Conservation (phyloP, 1,140 invertebrate genomes). For the Zaprionus vittiger region DNA sequence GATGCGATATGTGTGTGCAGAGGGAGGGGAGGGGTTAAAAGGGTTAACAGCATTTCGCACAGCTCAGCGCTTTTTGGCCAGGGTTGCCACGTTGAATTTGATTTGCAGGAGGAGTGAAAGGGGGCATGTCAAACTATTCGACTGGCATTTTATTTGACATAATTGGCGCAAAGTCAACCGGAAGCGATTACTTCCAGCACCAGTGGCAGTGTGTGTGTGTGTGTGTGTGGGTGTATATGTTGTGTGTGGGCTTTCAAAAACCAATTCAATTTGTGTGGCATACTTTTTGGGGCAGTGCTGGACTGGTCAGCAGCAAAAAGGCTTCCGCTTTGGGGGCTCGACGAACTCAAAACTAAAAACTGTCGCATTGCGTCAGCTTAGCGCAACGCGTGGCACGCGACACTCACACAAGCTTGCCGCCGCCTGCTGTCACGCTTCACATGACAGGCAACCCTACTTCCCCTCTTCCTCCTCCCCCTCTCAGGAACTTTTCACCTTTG, state of each 20-base stretch:
- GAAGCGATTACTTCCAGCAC: slow-evolving; percentile 70
- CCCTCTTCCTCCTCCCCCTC: background rate
- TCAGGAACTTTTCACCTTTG: slow-evolving; percentile 33
- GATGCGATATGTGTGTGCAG: slow-evolving; percentile 14
- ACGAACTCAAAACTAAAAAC: slow-evolving; percentile 47
- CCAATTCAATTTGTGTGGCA: slow-evolving; percentile 71
- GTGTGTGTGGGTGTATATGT: slow-evolving; percentile 24
- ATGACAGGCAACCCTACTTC: slow-evolving; percentile 4
- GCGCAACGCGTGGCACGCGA: slow-evolving; percentile 27
- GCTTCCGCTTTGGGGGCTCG: background rate
- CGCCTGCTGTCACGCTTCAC: slow-evolving; percentile 16
- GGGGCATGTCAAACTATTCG: slow-evolving; percentile 10
- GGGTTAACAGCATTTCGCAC: slow-evolving; percentile 45
- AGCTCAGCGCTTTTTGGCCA: slow-evolving; percentile 25
- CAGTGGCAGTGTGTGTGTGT: slow-evolving; percentile 17
- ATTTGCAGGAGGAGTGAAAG: slow-evolving; percentile 15
- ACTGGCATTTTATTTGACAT: slow-evolving; percentile 70
- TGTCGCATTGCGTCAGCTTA: slow-evolving; percentile 75
- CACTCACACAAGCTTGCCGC: slow-evolving; percentile 2
- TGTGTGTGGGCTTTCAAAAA: slow-evolving; percentile 33
- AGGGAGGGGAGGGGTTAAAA: slow-evolving; percentile 19
- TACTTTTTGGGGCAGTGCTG: slow-evolving; percentile 35
- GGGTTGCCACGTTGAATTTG: slow-evolving; percentile 47
- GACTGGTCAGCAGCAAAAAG: background rate
- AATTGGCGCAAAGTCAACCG: slow-evolving; percentile 77